Percentiles rank a stretch among this genome's conserved stretches.
These are phyloP conservation scores for Karalla daura DNA, from an alignment of 2,797 vertebrate species.

Conservation along the genomic window DNA sequence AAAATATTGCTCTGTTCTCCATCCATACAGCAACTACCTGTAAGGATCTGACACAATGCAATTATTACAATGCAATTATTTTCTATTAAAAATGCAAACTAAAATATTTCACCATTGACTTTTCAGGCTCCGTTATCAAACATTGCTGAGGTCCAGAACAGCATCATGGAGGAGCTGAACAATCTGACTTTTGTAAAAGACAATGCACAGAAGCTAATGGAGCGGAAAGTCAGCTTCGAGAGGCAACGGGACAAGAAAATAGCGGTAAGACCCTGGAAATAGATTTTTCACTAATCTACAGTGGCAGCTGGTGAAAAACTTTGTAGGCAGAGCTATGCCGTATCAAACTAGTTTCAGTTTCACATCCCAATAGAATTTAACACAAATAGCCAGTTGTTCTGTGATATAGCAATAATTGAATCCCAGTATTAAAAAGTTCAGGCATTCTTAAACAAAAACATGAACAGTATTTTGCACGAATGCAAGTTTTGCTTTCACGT, in stretches of 20 bases:
- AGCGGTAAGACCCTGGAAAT: constrained; percentile 58
- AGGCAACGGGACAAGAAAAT: constrained; percentile 84
- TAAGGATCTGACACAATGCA: constrained; percentile 72
- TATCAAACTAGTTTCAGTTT: no score
- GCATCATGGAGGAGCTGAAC: constrained; percentile 91
- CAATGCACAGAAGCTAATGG: constrained; percentile 90
- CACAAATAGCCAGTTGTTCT: no score
- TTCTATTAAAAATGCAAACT: neutral
- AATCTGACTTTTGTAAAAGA: constrained; percentile 93
- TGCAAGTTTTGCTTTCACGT: no score
- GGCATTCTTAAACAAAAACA: no score
- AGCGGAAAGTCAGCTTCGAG: constrained; percentile 96
- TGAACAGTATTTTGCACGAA: no score
- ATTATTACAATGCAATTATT: neutral
- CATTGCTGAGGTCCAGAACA: constrained; percentile 90
- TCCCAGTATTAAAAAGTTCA: no score
- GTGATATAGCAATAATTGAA: no score
- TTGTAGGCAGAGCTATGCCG: no score
- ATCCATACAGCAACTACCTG: constrained; percentile 80
- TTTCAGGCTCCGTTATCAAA: constrained; percentile 86
- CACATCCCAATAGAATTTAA: no score
- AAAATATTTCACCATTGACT: neutral
- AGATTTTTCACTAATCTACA: neutral
- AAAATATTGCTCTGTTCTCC: constrained; percentile 75
- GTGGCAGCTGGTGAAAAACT: no score